Evolutionary conservation across 2,888 invertebrate genomes (phyloP).

Genomic region (Coelinius sp.): DNA sequence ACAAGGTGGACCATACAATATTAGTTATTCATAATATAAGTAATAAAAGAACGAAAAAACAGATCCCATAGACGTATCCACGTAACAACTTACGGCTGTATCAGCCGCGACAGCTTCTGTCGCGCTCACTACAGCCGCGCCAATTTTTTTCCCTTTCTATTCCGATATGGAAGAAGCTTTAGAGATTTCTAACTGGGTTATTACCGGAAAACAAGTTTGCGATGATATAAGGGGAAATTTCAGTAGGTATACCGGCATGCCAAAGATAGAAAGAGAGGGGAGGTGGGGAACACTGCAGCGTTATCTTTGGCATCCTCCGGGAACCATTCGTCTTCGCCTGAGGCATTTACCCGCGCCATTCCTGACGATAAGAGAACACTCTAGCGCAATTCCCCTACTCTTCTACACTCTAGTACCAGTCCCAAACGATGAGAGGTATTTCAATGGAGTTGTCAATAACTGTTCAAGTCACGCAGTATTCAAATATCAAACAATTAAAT

Average conservation of each 20-base stretch:
- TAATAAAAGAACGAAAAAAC: no score
- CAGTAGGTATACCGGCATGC: neutral
- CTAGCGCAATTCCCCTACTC: neutral
- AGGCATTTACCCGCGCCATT: conserved; percentile 21
- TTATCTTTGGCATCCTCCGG: conserved; percentile 30
- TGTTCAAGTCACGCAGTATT: conserved; percentile 10
- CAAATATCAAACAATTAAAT: conserved; percentile 13
- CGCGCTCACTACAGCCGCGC: no score
- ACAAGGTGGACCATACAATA: no score
- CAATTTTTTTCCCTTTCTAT: neutral
- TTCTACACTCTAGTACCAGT: neutral
- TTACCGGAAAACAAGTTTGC: conserved; percentile 27
- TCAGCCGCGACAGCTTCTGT: no score
- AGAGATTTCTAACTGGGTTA: conserved; percentile 28
- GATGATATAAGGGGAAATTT: conserved; percentile 27
- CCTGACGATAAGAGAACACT: conserved; percentile 25
- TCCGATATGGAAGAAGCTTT: conserved; percentile 8
- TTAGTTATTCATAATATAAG: no score
- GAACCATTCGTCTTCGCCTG: conserved; percentile 30
- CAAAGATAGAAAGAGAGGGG: neutral
- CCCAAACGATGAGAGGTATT: neutral
- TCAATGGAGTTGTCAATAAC: conserved; percentile 22
- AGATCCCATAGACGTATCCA: no score
- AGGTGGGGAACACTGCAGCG: conserved; percentile 8
- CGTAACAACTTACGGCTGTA: no score